A percentile compares a stretch with the other conserved stretches of the same genome.
Conservation (phyloP, 2,113 vertebrate species). For the Rynchops niger region DNA sequence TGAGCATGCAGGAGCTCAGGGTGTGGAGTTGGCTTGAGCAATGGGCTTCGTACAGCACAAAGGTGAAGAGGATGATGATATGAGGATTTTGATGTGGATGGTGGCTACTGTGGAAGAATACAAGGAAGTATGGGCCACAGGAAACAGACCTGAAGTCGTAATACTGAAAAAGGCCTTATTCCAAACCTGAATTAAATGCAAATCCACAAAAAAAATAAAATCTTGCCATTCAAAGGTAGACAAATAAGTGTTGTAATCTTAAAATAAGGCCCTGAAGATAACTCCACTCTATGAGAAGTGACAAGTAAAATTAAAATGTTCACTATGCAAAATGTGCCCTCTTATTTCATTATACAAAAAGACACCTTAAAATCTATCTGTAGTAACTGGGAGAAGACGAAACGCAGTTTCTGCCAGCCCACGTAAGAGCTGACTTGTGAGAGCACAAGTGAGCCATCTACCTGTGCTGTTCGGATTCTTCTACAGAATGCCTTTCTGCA, state of each 20-base stretch:
- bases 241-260: not conserved
- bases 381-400: not conserved
- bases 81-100: not conserved
- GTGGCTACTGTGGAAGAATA: not conserved
- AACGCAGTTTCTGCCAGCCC: not conserved
- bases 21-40: not conserved
- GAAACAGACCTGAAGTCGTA: not conserved
- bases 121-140: not conserved
- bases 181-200: not conserved
- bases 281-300: not conserved
- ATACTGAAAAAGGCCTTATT: not conserved
- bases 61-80: not conserved
- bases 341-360: not conserved
- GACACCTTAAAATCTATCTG: not conserved
- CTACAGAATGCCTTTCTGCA: not conserved
- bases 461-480: not conserved
- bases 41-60: not conserved
- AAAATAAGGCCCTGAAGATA: not conserved
- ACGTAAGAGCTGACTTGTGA: not conserved
- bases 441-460: not conserved
- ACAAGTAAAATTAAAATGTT: not conserved
- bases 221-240: not conserved
- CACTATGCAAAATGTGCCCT: not conserved
- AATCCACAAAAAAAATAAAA: not conserved
- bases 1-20: not conserved